Percentiles rank a stretch among this genome's conserved stretches.
phyloP scores from a whole-genome alignment of 1,140 invertebrate genomes.

The Meloidogyne floridensis region DNA sequence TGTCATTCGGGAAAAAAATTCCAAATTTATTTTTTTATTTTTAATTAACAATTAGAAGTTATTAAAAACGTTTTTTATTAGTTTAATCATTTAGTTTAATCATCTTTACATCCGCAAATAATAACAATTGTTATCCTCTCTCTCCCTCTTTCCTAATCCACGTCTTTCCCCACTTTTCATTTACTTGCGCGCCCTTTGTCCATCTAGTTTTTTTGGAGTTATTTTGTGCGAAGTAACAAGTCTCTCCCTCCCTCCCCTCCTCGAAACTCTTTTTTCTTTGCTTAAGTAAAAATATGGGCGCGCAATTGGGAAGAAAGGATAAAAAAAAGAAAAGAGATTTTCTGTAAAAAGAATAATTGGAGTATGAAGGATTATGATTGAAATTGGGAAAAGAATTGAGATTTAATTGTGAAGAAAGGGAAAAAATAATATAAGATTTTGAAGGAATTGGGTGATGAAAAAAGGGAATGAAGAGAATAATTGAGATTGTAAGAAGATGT shows the following conservation, averaged over 20 bases:
- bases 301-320: not conserved
- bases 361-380: slow-evolving; percentile 3
- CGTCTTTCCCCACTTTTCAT: not conserved
- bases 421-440: too few relatives aligned
- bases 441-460: not conserved
- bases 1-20: too few relatives aligned
- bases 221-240: not conserved
- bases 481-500: not conserved
- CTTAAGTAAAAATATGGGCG: not conserved
- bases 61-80: not conserved
- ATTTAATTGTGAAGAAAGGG: not conserved
- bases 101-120: not conserved
- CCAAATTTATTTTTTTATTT: too few relatives aligned
- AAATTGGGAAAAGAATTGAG: not conserved
- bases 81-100: not conserved
- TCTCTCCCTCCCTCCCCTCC: not conserved
- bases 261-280: not conserved
- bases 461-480: not conserved
- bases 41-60: too few relatives aligned
- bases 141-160: not conserved
- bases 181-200: not conserved
- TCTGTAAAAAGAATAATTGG: slow-evolving; percentile 1
- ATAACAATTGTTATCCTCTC: not conserved
- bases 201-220: not conserved
- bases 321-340: not conserved